Evolutionary conservation across 2,113 vertebrate species (phyloP), one percentile per base, ranked within the genome.

Genomic region (Tragelaphus imberbis): DNA sequence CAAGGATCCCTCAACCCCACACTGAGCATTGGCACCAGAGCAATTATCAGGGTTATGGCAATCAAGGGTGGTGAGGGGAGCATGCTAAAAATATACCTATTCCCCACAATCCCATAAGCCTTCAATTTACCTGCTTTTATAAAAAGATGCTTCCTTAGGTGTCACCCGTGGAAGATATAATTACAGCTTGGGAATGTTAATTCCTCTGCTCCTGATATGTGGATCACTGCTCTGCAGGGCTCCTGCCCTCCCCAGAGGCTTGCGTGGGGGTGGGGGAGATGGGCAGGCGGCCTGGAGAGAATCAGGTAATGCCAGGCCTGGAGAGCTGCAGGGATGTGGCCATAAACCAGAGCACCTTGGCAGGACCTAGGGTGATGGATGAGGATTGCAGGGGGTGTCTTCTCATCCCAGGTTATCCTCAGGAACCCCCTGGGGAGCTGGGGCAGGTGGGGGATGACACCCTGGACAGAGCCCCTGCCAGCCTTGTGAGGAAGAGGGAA

Each of bases 121-220:
- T 98, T 98, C 98, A 98, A 99, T 99, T 99, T 99, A 99, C 98
- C 98, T 99, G 98, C 98, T 98, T 98, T 98, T 97, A 94, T 97
- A 98, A 98, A 98, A 98, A 98, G 98, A 97, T 97, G 98, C 98
- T 98, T 95, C 98, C 98, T 97, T 98, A 97, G 98, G 99, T 99
- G 99, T 99, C 99, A 99, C 12, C 30, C 16, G 95, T 95, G 96
- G 99, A 99, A 99, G 98, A 98, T 98, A 98, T 99, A 99, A 99
- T 99, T 99, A 99, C 98, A 99, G 97, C 98, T 96, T 98, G 98
- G 97, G 98, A 96, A 94, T 81, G 98, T 97, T 99, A 99, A 99
- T 99, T 99, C 98, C 89, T 5, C 91, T 0, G 97, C 95, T 98
- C 95, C 36, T 30, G 98, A 97, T 98, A 97, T 13, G 55, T 4